A percentile compares a stretch with the other conserved stretches of the same genome.
These are phyloP conservation scores for Cataglyphis altisquamis DNA, from an alignment of 2,888 invertebrate genomes.

Conservation along the genomic window DNA sequence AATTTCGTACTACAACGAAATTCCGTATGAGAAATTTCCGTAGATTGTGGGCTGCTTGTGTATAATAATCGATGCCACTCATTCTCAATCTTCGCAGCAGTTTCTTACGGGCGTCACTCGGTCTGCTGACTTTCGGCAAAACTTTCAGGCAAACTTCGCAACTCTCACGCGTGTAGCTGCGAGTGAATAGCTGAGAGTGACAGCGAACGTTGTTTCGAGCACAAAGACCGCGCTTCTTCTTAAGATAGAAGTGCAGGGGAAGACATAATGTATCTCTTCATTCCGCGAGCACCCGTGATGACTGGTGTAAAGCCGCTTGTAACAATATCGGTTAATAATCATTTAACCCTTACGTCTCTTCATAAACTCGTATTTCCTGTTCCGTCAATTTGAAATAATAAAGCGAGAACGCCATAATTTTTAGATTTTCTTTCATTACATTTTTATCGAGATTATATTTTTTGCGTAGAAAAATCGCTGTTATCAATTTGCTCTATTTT, in stretches of 20 bases:
- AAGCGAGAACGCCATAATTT: background rate
- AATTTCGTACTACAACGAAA: background rate
- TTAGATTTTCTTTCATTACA: background rate
- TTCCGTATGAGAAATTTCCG: conserved; percentile 30
- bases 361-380: background rate
- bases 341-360: conserved; percentile 11
- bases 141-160: conserved; percentile 72
- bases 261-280: conserved; percentile 53
- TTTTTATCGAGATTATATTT: background rate
- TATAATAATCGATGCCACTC: conserved; percentile 53
- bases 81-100: conserved; percentile 36
- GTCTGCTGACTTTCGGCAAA: conserved; percentile 63
- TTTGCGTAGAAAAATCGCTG: background rate
- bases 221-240: conserved; percentile 71
- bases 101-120: conserved; percentile 64
- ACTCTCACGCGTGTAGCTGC: conserved; percentile 62
- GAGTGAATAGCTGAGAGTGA: conserved; percentile 72
- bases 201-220: conserved; percentile 69
- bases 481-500: background rate
- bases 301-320: conserved; percentile 44
- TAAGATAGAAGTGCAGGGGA: conserved; percentile 62
- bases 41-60: conserved; percentile 25
- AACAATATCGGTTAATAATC: conserved; percentile 40
- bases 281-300: conserved; percentile 25
- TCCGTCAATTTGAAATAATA: conserved; percentile 2